Evolutionary conservation across 1,140 invertebrate genomes (phyloP).

Genomic region (Trichogramma pretiosum): DNA sequence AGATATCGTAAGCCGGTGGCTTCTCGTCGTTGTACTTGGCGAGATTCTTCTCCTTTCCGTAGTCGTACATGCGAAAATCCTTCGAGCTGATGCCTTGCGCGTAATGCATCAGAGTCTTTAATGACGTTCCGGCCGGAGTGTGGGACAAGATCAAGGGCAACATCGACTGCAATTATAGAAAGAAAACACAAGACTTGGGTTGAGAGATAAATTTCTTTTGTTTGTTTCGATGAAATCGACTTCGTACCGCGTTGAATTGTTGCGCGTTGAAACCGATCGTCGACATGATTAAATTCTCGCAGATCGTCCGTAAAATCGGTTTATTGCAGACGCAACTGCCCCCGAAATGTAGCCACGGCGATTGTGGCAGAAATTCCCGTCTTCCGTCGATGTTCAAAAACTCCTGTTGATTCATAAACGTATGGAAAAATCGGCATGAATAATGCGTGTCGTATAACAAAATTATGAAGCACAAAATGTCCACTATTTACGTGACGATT

Average conservation of each 20-base stretch:
- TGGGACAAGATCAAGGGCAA: constrained; percentile 65
- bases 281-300: constrained; percentile 54
- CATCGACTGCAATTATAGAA: constrained; percentile 39
- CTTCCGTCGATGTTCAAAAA: constrained; percentile 50
- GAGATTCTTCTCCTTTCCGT: constrained; percentile 50
- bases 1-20: constrained; percentile 59
- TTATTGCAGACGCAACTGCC: constrained; percentile 52
- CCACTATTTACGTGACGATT: not conserved
- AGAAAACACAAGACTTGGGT: not conserved
- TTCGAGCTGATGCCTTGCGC: constrained; percentile 55
- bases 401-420: too few relatives aligned
- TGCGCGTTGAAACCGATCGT: constrained; percentile 54
- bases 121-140: constrained; percentile 70
- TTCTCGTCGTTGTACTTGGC: constrained; percentile 46
- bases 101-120: constrained; percentile 64
- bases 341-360: constrained; percentile 51
- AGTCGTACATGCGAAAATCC: constrained; percentile 59
- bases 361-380: constrained; percentile 59
- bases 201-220: not conserved
- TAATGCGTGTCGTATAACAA: too few relatives aligned
- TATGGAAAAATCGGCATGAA: too few relatives aligned
- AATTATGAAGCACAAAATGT: too few relatives aligned
- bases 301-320: constrained; percentile 48
- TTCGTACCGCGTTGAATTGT: constrained; percentile 55
- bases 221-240: not conserved